Base-by-base conservation (phyloP, 2,113 vertebrate genomes). In the Microcebus tavaratra region DNA sequence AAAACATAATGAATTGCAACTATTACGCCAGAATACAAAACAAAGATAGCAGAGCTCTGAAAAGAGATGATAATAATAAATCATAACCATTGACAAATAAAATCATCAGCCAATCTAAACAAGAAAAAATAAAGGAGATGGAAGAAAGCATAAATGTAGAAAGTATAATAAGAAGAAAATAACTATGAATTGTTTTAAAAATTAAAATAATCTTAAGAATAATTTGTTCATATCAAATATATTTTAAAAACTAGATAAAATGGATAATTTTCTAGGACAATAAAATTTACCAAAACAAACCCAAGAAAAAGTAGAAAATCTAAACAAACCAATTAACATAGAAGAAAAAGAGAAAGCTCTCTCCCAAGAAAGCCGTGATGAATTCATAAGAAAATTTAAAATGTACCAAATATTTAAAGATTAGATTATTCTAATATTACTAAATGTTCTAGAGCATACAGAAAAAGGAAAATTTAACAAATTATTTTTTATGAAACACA, bases 261-360 rank as follows among this genome's bases (percentile, higher is more conserved):
- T 83, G 31, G 9, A 39, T 92, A 63, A 27, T 81, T 72, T 88
- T 94, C 67, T 63, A 53, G 53, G 13, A 53, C 3, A 82, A n/a
- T 63, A 73, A 88, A 72, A 88, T 73, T 92, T 82, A 88, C 55
- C 55, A 94, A 81, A 94, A 88, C 34, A 94, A 25, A 61, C 10
- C 39, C 20, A 13, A 81, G 31, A 79, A 82, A 81, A 72, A 25
- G 29, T 17, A 81, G 42, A 88, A 88, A 94, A 88, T 50, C 34
- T 65, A 55, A 70, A 82, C 23, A 82, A 72, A 63, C 14, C 55
- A 65, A 65, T n/a, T 29, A 82, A 42, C 53, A 81, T 25, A 72
- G 61, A 10, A 27, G 27, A 70, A 31, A n/a, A 63, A 34, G 70
- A 20, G 1, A 39, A 29, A 59, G 59, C 25, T 42, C 21, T 50